Evolutionary conservation across 2,888 invertebrate species (phyloP).

Genomic region (Orthosia cruda): DNA sequence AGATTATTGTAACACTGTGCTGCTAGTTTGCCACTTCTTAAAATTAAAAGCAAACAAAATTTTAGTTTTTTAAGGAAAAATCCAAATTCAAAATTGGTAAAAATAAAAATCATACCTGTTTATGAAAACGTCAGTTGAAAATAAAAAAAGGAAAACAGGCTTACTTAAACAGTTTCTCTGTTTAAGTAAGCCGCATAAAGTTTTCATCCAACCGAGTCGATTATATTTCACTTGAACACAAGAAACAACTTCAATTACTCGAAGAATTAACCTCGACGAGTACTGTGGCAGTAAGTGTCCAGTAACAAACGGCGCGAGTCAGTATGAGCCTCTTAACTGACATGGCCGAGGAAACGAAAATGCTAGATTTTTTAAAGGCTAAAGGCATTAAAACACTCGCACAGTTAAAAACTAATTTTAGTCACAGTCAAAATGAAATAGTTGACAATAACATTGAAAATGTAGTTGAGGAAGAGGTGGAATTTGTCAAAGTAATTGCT

Average conservation of each 20-base stretch:
- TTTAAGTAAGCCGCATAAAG: background rate
- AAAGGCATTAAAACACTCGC: conserved; percentile 14
- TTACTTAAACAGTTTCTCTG: too few relatives aligned
- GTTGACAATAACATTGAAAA: too few relatives aligned
- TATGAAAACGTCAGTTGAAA: background rate
- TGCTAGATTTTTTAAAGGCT: conserved; percentile 7
- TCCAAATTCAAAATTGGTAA: background rate
- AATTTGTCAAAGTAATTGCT: background rate
- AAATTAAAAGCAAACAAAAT: background rate
- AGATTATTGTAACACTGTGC: too few relatives aligned
- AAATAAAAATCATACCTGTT: background rate
- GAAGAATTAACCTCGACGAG: background rate
- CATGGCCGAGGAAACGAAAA: conserved; percentile 10
- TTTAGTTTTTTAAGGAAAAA: background rate
- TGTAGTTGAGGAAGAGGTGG: conserved; percentile 10
- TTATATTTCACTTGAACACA: background rate
- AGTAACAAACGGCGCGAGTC: background rate
- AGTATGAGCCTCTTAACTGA: background rate
- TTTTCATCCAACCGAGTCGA: too few relatives aligned
- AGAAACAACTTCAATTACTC: background rate
- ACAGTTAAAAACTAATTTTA: background rate
- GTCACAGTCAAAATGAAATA: background rate
- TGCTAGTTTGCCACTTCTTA: background rate
- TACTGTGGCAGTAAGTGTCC: background rate
- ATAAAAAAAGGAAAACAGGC: too few relatives aligned